These are phyloP conservation scores for Hypotaenidia philippensis DNA, from an alignment of 2,797 vertebrate species.

Conservation along the genomic window DNA sequence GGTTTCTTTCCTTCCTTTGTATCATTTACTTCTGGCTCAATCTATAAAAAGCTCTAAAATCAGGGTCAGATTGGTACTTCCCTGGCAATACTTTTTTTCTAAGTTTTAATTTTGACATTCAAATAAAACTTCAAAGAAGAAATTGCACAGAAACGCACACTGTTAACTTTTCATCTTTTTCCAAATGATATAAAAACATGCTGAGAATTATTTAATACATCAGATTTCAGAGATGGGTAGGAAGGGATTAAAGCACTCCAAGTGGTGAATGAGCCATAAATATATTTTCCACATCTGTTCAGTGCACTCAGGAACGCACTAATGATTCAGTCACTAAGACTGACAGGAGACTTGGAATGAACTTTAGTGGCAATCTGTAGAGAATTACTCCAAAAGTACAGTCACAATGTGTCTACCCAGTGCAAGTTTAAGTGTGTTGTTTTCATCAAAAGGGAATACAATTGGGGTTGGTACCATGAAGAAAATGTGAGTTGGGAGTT, in stretches of 20 bases:
- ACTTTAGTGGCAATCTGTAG: constrained; percentile 5
- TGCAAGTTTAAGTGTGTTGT: not conserved
- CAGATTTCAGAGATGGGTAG: constrained; percentile 22
- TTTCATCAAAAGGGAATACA: constrained; percentile 19
- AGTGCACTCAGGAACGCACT: constrained; percentile 19
- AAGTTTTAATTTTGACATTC: not conserved
- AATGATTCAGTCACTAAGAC: constrained; percentile 22
- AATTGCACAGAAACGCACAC: not conserved
- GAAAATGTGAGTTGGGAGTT: not conserved
- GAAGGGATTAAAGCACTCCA: constrained; percentile 38
- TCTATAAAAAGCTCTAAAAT: constrained; percentile 7
- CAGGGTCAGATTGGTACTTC: not conserved
- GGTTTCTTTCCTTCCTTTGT: not conserved
- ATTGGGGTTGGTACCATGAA: constrained; percentile 16
- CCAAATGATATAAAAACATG: constrained; percentile 8
- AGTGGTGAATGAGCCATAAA: constrained; percentile 39
- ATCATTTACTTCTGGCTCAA: constrained; percentile 1
- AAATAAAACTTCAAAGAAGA: not conserved
- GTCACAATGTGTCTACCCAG: not conserved
- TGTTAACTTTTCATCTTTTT: constrained; percentile 33
- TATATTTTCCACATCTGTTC: constrained; percentile 45
- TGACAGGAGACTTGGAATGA: not conserved
- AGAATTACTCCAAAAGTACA: constrained; percentile 16
- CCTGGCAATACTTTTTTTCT: not conserved
- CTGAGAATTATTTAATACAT: constrained; percentile 34